Evolutionary conservation across 1,140 invertebrate genomes (phyloP), one percentile per base, ranked within the genome.

Genomic region (Macrobrachium rosenbergii): DNA sequence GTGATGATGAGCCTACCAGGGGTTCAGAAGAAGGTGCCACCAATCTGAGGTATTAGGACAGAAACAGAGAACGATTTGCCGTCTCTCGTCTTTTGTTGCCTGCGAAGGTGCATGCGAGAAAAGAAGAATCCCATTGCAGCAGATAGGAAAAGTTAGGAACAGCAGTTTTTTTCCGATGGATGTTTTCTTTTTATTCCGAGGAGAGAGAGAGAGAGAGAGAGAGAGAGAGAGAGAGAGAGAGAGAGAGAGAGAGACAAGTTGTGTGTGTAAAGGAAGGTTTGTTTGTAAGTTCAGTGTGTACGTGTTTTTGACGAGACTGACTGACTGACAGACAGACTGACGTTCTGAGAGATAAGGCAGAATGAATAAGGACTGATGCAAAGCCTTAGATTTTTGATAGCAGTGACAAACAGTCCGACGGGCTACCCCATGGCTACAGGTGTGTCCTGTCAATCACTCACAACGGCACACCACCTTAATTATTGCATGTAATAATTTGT

Each of bases 401-500:
- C 28, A 37, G 28, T 37, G 28, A 37, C 28, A 37, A 37, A 37
- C 28, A 37, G 28, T 37, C 28, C 63, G 19, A 23, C 81, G 37
- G 62, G 84, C 52, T 69, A 28, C 52, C 52, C 67, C 23, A 63
- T 72, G 83, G 76, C 83, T 87, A 79, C 84, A 87, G 84, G 77
- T 81, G 84, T 83, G 82, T 87, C 64, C 63, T 87, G 84, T 75
- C 84, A 87, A 60, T 87, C 84, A 87, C 84, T 81, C 37, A 79
- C 63, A 80, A 64, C 83, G 78, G 83, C 83, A 86, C 58, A 87
- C 64, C 78, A 78, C 84, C 84, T 87, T 87, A 87, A 87, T 87
- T 87, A 87, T 78, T 73, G 69, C 84, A 87, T 87, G 77, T 80
- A 87, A 87, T 87, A 87, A 87, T 87, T 87, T 87, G 84, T 79